Base-by-base conservation (phyloP, 2,113 vertebrate genomes). In the Clupea harengus region DNA sequence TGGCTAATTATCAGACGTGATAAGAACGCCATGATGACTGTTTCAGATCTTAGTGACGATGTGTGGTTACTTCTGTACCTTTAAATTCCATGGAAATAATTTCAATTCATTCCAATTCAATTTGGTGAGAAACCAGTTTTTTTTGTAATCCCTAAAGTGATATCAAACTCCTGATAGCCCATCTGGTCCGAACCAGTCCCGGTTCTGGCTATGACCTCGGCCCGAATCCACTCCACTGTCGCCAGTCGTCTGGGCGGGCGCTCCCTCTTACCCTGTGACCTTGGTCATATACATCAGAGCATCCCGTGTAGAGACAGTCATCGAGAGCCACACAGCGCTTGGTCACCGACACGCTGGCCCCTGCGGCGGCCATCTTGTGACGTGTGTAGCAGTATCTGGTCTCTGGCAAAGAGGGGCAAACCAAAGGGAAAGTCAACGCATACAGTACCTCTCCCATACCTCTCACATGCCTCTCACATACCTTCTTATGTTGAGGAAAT, bases 331-430 rank as follows among this genome's bases (percentile, higher is more conserved):
- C 97, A 0, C 97, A 99, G 46, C 96, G 96, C 87, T 99, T 99
- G 83, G 96, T 98, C 86, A 99, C 97, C 0, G 96, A 97, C 0
- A 97, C 91, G 0, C 97, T 99, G 81, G 95, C 94, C 2, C 97
- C 96, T 0, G 86, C 90, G n/a, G 86, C 86, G 82, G 95, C 94
- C 97, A 98, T 96, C 25, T 90, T 90, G 84, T 99, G 97, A 49
- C 93, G 93, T 45, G 96, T 96, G 83, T 95, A 96, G 90, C 97
- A 98, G 89, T 97, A 98, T 82, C 93, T 94, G 1, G 95, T 95
- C 7, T 95, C 97, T 99, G 81, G 22, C 88, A 85, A 45, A 86
- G 72, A 89, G 46, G 25, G 44, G 67, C 18, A 20, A 11, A 44
- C 32, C 72, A 78, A 1, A 32, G 32, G 54, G 45, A 49, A 47